phyloP scores from a whole-genome alignment of 2,113 vertebrate genomes.

The Edolisoma coerulescens region DNA sequence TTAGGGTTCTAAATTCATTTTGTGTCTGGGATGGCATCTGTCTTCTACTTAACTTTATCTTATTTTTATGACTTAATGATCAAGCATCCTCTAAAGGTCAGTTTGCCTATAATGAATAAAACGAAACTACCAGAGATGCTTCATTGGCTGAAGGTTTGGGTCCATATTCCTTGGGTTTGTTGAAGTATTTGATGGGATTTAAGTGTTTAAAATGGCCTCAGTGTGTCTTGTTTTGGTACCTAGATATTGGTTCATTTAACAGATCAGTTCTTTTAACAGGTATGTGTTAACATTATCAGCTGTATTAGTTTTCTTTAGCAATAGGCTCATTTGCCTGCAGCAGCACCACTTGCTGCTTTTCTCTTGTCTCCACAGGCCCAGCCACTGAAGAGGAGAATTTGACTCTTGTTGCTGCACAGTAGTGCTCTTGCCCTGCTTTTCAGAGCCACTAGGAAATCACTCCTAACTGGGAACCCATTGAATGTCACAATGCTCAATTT shows the following conservation, averaged over 20 bases:
- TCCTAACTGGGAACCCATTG: constrained; percentile 56
- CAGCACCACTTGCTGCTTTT: constrained; percentile 72
- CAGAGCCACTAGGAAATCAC: constrained; percentile 64
- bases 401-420: constrained; percentile 68
- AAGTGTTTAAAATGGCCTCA: constrained; percentile 52
- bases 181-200: constrained; percentile 27
- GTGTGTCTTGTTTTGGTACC: constrained; percentile 57
- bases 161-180: background rate
- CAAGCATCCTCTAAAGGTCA: background rate
- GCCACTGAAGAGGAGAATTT: constrained; percentile 69
- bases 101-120: background rate
- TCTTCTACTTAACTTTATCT: background rate
- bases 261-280: constrained; percentile 67
- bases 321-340: constrained; percentile 68
- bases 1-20: background rate
- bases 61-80: background rate
- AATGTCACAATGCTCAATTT: constrained; percentile 52
- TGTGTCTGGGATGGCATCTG: background rate
- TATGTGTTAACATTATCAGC: constrained; percentile 62
- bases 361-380: constrained; percentile 71
- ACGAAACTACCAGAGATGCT: background rate
- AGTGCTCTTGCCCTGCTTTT: constrained; percentile 69
- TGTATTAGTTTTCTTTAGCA: constrained; percentile 65
- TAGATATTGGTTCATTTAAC: constrained; percentile 64
- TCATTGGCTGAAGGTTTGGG: constrained; percentile 8